Conservation (phyloP, 2,888 invertebrate species). For the Argyresthia albistria region DNA sequence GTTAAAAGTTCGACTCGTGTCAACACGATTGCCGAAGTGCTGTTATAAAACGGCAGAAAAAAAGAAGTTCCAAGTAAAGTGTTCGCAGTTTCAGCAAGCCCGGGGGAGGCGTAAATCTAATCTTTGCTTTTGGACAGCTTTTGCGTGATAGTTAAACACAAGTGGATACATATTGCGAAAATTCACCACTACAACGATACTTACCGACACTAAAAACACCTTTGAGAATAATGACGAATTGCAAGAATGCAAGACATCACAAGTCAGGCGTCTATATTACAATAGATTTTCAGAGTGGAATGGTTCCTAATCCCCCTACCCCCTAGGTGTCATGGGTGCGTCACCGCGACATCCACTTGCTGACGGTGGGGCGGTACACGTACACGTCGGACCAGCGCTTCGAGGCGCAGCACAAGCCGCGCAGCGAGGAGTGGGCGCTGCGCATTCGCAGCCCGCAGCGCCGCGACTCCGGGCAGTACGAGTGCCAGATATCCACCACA, state of each 20-base stretch:
- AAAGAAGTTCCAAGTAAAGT: background rate
- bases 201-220: too few species aligned
- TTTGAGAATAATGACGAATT: too few species aligned
- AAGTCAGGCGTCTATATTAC: too few species aligned
- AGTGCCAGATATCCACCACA: conserved; percentile 93
- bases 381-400: conserved; percentile 88
- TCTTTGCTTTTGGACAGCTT: background rate
- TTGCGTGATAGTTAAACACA: too few species aligned
- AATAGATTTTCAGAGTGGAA: too few species aligned
- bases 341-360: conserved; percentile 90
- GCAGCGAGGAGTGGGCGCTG: conserved; percentile 90
- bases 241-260: too few species aligned
- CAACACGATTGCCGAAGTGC: conserved; percentile 3
- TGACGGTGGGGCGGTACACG: conserved; percentile 91
- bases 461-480: conserved; percentile 90
- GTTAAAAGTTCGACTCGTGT: conserved; percentile 5
- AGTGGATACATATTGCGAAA: too few species aligned
- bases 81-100: background rate
- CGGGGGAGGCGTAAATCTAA: background rate
- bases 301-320: too few species aligned
- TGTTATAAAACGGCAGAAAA: background rate
- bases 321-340: conserved; percentile 92
- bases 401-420: conserved; percentile 86
- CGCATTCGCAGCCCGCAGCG: conserved; percentile 77
- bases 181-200: too few species aligned